Evolutionary conservation across 2,113 vertebrate genomes (phyloP).

Genomic region (Bothrops jararaca): DNA sequence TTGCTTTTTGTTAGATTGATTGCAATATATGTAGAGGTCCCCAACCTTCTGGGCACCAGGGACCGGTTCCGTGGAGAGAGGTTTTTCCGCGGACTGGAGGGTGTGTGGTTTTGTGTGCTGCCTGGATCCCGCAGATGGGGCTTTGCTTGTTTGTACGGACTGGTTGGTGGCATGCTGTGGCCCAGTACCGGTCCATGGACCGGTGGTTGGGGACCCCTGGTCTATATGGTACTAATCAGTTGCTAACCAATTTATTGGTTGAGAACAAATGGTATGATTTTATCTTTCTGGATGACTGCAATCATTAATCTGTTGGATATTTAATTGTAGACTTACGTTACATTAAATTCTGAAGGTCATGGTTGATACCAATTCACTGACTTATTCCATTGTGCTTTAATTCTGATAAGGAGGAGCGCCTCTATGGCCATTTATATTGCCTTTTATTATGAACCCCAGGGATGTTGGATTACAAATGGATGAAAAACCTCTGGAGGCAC

Average conservation of each 20-base stretch:
- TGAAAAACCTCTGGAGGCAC: neutral
- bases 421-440: neutral
- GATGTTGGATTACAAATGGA: neutral
- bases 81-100: no score
- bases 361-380: neutral
- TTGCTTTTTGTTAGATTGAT: neutral
- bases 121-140: no score
- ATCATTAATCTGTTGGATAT: neutral
- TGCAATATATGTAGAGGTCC: neutral
- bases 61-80: no score
- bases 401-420: neutral
- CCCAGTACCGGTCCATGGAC: no score
- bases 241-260: neutral
- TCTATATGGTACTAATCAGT: neutral
- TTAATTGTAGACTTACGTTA: neutral
- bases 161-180: no score
- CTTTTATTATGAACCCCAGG: neutral
- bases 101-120: no score
- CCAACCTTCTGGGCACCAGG: no score
- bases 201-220: no score
- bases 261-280: neutral
- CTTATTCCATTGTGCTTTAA: neutral
- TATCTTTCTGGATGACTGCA: neutral
- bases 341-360: neutral
- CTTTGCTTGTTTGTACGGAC: no score